A percentile compares a stretch with the other conserved stretches of the same genome.
Evolutionary conservation across 2,113 vertebrate genomes (phyloP).

Genomic region (Gobiocypris rarus): DNA sequence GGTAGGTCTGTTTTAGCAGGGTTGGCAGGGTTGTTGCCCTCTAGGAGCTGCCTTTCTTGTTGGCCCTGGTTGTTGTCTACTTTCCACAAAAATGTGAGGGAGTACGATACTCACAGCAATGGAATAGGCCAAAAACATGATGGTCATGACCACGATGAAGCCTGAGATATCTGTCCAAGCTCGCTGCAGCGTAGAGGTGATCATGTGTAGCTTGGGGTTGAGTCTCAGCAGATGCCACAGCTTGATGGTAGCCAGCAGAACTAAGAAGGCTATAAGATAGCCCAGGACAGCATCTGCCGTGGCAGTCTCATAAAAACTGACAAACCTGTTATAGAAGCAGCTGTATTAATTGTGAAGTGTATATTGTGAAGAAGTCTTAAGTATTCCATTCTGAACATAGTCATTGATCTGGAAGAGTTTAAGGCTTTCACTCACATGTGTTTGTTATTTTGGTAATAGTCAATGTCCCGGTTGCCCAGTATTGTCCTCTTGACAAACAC

Average conservation of each 20-base stretch:
- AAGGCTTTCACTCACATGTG: slow-evolving; percentile 76
- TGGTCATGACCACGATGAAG: slow-evolving; percentile 84
- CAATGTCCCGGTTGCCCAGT: slow-evolving; percentile 82
- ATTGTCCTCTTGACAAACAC: slow-evolving; percentile 89
- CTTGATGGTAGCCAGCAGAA: slow-evolving; percentile 90
- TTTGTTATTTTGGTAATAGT: slow-evolving; percentile 81
- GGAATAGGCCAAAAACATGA: slow-evolving; percentile 93
- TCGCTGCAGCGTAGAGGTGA: slow-evolving; percentile 85
- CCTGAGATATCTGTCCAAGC: slow-evolving; percentile 94
- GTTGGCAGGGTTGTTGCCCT: background rate
- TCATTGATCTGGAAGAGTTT: background rate
- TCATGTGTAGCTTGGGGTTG: slow-evolving; percentile 92
- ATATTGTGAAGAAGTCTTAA: background rate
- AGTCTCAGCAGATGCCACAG: slow-evolving; percentile 93
- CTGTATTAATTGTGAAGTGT: background rate
- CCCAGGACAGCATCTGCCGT: slow-evolving; percentile 85
- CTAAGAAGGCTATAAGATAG: slow-evolving; percentile 91
- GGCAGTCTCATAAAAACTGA: slow-evolving; percentile 89
- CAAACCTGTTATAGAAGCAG: slow-evolving; percentile 70
- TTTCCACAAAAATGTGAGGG: background rate
- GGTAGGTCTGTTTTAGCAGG: background rate
- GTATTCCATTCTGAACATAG: background rate
- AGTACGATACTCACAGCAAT: slow-evolving; percentile 79
- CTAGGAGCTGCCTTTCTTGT: background rate
- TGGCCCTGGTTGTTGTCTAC: background rate